Conservation (phyloP, 1,140 invertebrate genomes). For the Akabosia matsudoensis region DNA sequence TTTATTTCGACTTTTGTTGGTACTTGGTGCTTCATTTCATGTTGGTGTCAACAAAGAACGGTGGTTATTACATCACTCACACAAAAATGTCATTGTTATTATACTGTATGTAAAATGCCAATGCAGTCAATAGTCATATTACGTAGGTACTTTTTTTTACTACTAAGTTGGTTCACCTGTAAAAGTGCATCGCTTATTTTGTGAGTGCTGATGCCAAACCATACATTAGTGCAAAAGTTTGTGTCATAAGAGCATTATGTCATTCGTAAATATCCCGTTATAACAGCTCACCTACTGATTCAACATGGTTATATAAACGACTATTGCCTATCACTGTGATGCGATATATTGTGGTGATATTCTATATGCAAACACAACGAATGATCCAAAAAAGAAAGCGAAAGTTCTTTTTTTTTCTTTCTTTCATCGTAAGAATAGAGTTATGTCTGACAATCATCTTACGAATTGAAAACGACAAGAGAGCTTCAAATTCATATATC, state of each 20-base stretch:
- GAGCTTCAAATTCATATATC: background rate
- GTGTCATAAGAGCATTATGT: too few species aligned
- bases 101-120: too few species aligned
- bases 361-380: background rate
- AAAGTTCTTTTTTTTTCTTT: constrained; percentile 11
- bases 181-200: background rate
- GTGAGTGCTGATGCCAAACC: too few species aligned
- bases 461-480: background rate
- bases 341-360: too few species aligned
- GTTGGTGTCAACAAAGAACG: background rate
- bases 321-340: too few species aligned
- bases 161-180: background rate
- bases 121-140: background rate
- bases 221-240: too few species aligned
- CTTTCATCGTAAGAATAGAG: background rate
- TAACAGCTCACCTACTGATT: too few species aligned
- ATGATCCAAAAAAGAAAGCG: constrained; percentile 20
- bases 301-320: too few species aligned
- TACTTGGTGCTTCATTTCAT: background rate
- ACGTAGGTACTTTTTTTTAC: background rate
- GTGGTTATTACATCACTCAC: too few species aligned
- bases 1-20: background rate
- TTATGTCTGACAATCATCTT: background rate
- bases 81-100: too few species aligned
- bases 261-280: too few species aligned